Conservation (phyloP, 2,797 vertebrate genomes). For the Pteronotus mesoamericanus region DNA sequence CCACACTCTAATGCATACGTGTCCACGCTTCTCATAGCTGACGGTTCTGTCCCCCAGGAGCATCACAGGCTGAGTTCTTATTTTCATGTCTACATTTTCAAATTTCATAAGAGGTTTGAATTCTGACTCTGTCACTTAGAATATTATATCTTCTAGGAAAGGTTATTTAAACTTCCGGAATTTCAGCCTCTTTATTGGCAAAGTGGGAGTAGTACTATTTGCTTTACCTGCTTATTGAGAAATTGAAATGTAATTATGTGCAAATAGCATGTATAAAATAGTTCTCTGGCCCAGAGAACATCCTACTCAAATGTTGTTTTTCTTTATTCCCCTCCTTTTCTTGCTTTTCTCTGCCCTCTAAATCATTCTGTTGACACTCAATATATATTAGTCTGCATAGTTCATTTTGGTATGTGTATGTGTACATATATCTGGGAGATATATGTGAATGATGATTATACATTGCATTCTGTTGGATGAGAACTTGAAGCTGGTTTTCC, state of each 20-base stretch:
- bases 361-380: not conserved
- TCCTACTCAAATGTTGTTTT: not conserved
- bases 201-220: not conserved
- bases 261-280: not conserved
- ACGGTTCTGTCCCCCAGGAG: not conserved
- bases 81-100: not conserved
- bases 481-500: not conserved
- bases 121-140: not conserved
- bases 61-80: not conserved
- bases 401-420: not conserved
- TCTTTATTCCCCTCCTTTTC: not conserved
- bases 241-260: slow-evolving; percentile 7
- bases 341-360: not conserved
- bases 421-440: not conserved
- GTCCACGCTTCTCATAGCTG: not conserved
- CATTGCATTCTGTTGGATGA: not conserved
- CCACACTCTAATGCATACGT: not conserved
- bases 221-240: not conserved
- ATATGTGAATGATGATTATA: not conserved
- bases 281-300: not conserved
- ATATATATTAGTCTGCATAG: not conserved
- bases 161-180: not conserved
- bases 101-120: not conserved
- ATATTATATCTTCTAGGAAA: not conserved
- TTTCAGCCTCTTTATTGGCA: not conserved